Base-by-base conservation (phyloP, 2,888 invertebrate genomes). In the Melipona bicolor region DNA sequence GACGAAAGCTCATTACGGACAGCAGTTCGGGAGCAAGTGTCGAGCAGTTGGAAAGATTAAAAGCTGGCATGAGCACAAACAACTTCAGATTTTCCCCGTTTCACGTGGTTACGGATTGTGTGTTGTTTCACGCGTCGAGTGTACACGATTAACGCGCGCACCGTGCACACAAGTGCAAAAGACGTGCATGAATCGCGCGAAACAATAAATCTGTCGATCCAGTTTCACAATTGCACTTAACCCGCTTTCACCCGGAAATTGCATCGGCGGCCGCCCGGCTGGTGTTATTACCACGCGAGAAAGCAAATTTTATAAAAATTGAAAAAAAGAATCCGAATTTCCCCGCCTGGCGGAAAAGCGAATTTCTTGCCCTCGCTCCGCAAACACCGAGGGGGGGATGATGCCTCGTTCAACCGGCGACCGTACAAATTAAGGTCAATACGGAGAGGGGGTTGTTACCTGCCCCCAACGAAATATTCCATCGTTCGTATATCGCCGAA, bases 161-260 rank as follows among this genome's bases (percentile, higher is more conserved):
- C 9, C 17, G 52, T 43, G 64, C 54, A 52, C 17, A n/a, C 21
- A 9, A 4, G 15, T 13, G 27, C 19, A 36, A 50, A 27, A 17
- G 64, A 54, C 19, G 68, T 36, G 64, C 21, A 50, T 15, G 36
- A 61, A 56, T 79, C 54, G 79, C n/a, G 61, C 52, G 76, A 70
- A 70, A 83, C 76, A 85, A 84, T 79, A 84, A 84, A 84, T 85
- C 73, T 56, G 79, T 77, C 84, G 79, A 77, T 77, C 50, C 73
- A 62, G 70, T 79, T 84, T 73, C 74, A 62, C 79, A 69, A 70
- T 62, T 65, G 76, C 79, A 74, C 79, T 84, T 73, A 79, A 74
- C 81, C 77, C 52, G 56, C 61, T 84, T 71, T 70, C 70, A 4
- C 11, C 9, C 76, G 84, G 79, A 84, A 84, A 84, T 83, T 84